Conservation (phyloP, 2,113 vertebrate species). For the Mobula birostris region DNA sequence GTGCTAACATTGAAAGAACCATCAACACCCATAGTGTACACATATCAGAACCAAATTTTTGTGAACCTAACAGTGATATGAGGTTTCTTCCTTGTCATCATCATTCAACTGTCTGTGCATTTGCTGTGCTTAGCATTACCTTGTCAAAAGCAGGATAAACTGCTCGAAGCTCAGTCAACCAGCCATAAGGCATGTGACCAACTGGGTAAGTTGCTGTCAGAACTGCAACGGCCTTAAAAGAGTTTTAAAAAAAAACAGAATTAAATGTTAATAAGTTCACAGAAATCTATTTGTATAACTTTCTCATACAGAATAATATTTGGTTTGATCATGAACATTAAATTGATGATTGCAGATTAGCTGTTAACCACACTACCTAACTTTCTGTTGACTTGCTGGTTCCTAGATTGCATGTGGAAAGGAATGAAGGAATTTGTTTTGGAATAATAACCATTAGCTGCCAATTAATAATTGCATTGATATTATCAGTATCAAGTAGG, state of each 20-base stretch:
- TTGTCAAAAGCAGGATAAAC: slow-evolving; percentile 96
- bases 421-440: neutral
- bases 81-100: neutral
- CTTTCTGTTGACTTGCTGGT: neutral
- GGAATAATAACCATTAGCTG: neutral
- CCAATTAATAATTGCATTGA: neutral
- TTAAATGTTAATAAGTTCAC: neutral
- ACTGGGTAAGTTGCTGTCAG: slow-evolving; percentile 95
- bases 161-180: slow-evolving; percentile 91
- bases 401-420: neutral
- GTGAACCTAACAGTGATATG: neutral
- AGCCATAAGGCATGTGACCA: slow-evolving; percentile 97
- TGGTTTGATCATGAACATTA: neutral
- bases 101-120: neutral
- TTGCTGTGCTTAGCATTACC: slow-evolving; percentile 57
- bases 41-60: neutral
- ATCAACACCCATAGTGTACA: neutral
- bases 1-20: neutral
- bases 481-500: neutral
- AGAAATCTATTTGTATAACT: neutral
- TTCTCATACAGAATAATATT: neutral
- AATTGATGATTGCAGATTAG: neutral
- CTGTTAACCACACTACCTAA: neutral
- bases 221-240: slow-evolving; percentile 81
- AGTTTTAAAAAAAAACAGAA: slow-evolving; percentile 41